These are phyloP conservation scores for Drosophila truncata DNA, from an alignment of 1,140 invertebrate genomes.

Conservation along the genomic window DNA sequence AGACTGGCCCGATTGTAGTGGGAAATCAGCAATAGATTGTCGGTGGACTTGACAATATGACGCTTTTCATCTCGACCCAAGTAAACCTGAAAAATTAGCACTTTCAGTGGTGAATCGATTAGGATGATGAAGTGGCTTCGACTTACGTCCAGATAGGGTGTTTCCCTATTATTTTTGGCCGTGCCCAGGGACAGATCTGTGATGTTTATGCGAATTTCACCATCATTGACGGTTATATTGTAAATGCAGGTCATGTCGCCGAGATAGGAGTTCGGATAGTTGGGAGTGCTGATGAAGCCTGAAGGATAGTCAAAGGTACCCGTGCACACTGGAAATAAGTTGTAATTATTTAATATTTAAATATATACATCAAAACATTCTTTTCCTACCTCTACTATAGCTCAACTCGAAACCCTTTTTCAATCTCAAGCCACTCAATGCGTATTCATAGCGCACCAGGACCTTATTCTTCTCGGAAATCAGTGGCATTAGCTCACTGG, in stretches of 20 bases:
- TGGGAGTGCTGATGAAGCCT: slow-evolving; percentile 89
- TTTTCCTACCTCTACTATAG: slow-evolving; percentile 58
- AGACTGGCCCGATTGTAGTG: slow-evolving; percentile 91
- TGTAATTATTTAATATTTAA: not conserved
- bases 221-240: slow-evolving; percentile 89
- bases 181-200: slow-evolving; percentile 90
- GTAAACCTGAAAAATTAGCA: slow-evolving; percentile 44
- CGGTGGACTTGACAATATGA: slow-evolving; percentile 44
- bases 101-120: slow-evolving; percentile 39
- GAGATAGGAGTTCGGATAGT: slow-evolving; percentile 92
- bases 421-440: slow-evolving; percentile 4
- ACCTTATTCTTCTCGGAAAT: slow-evolving; percentile 88
- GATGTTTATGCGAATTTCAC: slow-evolving; percentile 89
- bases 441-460: slow-evolving; percentile 88
- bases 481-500: slow-evolving; percentile 86
- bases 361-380: not conserved
- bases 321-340: slow-evolving; percentile 88
- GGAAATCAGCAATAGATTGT: slow-evolving; percentile 85
- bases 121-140: not conserved
- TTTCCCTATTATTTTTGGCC: slow-evolving; percentile 5
- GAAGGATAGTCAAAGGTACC: slow-evolving; percentile 86
- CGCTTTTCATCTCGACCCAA: slow-evolving; percentile 39
- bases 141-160: slow-evolving; percentile 57
- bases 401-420: slow-evolving; percentile 42
- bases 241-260: slow-evolving; percentile 90